Conservation (phyloP, 2,888 invertebrate species). For the Anthophora plumipes region DNA sequence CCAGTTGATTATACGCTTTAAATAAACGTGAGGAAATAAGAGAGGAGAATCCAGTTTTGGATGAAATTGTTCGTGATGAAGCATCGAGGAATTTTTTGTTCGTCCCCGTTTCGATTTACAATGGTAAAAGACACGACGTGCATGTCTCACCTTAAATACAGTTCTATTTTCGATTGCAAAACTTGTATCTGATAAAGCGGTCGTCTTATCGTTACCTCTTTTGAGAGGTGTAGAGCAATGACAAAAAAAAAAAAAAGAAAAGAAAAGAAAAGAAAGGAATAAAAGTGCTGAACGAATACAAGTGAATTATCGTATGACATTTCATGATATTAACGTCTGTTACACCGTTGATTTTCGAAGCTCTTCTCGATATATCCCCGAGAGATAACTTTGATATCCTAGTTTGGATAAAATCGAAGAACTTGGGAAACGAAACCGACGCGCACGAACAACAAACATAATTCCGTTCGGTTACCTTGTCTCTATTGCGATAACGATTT, state of each 20-base stretch:
- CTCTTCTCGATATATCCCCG: conserved; percentile 31
- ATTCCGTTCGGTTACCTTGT: conserved; percentile 24
- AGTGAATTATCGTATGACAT: background rate
- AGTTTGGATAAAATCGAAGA: conserved; percentile 32
- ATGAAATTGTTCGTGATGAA: background rate
- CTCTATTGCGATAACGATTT: conserved; percentile 42
- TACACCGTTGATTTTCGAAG: conserved; percentile 18
- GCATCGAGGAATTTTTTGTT: conserved; percentile 13
- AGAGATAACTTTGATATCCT: too few relatives aligned
- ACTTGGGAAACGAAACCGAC: conserved; percentile 25
- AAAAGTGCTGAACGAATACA: background rate
- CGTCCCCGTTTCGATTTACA: background rate
- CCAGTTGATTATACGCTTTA: conserved; percentile 2
- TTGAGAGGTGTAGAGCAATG: background rate
- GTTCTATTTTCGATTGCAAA: conserved; percentile 21
- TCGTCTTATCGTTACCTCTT: conserved; percentile 38
- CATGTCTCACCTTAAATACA: background rate
- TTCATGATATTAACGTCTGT: background rate
- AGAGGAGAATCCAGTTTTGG: too few relatives aligned
- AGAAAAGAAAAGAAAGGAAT: too few relatives aligned
- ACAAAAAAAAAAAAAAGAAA: conserved; percentile 6
- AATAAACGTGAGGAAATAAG: conserved; percentile 6
- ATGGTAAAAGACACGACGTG: background rate
- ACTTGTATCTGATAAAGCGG: conserved; percentile 33
- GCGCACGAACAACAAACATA: background rate